Conservation (phyloP, 2,888 invertebrate genomes). For the Thecophora atra region DNA sequence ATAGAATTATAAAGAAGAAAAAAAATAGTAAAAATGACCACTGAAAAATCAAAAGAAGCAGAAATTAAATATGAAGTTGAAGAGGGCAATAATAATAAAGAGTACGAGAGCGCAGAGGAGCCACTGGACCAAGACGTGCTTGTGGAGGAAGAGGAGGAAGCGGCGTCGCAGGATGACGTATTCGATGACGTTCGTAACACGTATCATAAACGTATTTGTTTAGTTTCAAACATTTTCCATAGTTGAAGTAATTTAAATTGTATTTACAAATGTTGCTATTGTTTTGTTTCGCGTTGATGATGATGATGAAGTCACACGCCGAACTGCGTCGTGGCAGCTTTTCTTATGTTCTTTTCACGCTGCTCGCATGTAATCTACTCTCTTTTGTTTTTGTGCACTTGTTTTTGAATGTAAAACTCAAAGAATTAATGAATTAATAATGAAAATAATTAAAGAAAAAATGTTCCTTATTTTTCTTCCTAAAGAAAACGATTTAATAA, state of each 20-base stretch:
- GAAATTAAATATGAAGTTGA: neutral
- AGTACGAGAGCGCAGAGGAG: neutral
- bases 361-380: neutral
- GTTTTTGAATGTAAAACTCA: no score
- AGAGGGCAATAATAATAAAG: neutral
- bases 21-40: neutral
- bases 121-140: neutral
- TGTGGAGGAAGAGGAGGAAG: neutral
- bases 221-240: neutral
- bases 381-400: neutral
- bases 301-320: constrained; percentile 22
- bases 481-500: no score
- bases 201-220: neutral
- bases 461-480: no score
- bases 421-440: no score
- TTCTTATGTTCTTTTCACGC: neutral
- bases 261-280: no score
- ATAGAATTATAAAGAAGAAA: neutral
- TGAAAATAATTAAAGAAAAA: no score
- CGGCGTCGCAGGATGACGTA: constrained; percentile 8
- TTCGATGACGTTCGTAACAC: constrained; percentile 25
- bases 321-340: constrained; percentile 32
- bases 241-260: no score
- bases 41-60: neutral
- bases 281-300: constrained; percentile 1